These are phyloP conservation scores for Magallana angulata DNA, from an alignment of 1,140 invertebrate genomes.

Conservation along the genomic window DNA sequence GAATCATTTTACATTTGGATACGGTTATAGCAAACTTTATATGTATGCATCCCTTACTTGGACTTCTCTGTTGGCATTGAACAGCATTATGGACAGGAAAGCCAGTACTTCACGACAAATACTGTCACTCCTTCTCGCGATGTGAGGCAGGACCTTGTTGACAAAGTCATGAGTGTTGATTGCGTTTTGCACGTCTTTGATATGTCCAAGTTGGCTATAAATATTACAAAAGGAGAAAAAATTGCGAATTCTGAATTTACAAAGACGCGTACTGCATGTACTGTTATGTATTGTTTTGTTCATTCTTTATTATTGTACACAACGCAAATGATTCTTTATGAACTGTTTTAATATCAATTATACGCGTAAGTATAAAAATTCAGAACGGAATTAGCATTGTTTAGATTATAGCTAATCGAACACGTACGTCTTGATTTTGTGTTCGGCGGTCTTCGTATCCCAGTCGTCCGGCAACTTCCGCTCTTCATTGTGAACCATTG, in stretches of 20 bases:
- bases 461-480: constrained; percentile 76
- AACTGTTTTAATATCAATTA: too few relatives aligned
- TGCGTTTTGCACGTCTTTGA: constrained; percentile 75
- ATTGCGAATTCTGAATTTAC: background rate
- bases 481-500: constrained; percentile 78
- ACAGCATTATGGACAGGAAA: constrained; percentile 78
- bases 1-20: background rate
- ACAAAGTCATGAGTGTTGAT: constrained; percentile 75
- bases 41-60: constrained; percentile 67
- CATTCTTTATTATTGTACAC: background rate
- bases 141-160: constrained; percentile 76
- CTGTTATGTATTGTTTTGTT: background rate
- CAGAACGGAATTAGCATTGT: too few relatives aligned
- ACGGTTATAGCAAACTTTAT: background rate
- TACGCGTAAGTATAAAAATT: too few relatives aligned
- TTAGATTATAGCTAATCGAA: too few relatives aligned
- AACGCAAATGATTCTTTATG: too few relatives aligned
- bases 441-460: constrained; percentile 67
- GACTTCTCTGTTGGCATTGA: constrained; percentile 79
- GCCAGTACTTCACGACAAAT: constrained; percentile 78
- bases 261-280: background rate
- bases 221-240: background rate
- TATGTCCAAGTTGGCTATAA: constrained; percentile 71
- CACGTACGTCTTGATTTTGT: constrained; percentile 73
- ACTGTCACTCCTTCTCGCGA: constrained; percentile 75